Percentiles rank a stretch among this genome's conserved stretches.
phyloP scores from a whole-genome alignment of 1,140 invertebrate species.

The Grapholita molesta region DNA sequence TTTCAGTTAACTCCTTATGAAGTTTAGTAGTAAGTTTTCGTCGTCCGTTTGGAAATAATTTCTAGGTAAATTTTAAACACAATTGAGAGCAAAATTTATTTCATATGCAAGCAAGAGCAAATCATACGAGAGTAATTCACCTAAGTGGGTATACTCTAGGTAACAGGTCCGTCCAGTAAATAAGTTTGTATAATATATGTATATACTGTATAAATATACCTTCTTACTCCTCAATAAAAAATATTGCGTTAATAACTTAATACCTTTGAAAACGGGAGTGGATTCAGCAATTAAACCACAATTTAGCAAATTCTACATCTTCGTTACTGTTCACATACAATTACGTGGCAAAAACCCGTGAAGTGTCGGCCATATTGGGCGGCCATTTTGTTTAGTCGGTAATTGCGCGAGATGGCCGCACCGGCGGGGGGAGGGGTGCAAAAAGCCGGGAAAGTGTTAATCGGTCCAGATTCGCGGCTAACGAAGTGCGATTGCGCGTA shows the following conservation, averaged over 20 bases:
- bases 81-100: too few relatives aligned
- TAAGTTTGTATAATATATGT: too few relatives aligned
- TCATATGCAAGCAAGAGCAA: too few relatives aligned
- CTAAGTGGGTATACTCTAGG: too few relatives aligned
- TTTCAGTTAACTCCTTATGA: too few relatives aligned
- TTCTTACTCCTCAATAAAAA: not conserved
- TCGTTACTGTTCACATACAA: conserved; percentile 11
- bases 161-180: not conserved
- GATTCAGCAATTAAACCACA: not conserved
- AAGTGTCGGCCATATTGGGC: conserved; percentile 39
- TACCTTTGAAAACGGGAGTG: not conserved
- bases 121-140: not conserved
- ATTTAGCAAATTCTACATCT: conserved; percentile 6
- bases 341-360: conserved; percentile 29
- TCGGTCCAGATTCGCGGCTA: conserved; percentile 61
- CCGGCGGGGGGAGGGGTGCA: conserved; percentile 38
- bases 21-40: too few relatives aligned
- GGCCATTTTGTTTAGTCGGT: conserved; percentile 54
- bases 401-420: conserved; percentile 59
- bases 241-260: not conserved
- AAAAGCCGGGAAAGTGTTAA: conserved; percentile 59
- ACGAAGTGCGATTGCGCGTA: conserved; percentile 52
- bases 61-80: too few relatives aligned
- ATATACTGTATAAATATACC: not conserved
- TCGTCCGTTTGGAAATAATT: too few relatives aligned